Conservation (phyloP, 30 jellyfish, hydroid and myxozoan species). For the Euphysa ruthae region DNA sequence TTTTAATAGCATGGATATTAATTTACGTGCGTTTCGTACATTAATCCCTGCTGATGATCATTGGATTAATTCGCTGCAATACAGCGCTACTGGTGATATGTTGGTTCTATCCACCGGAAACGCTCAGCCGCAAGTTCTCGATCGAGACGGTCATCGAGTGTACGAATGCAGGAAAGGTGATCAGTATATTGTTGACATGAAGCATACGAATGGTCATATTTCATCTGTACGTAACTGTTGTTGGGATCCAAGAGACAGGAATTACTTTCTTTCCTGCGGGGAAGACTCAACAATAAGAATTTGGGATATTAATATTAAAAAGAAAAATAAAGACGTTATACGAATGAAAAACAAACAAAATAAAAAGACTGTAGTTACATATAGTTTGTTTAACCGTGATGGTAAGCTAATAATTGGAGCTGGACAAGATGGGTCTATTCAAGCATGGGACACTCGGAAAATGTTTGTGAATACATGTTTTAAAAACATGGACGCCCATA, state of each 20-base stretch:
- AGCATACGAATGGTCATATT: constrained; percentile 89
- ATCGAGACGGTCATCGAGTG: constrained; percentile 90
- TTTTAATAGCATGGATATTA: constrained; percentile 81
- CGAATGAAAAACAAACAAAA: constrained; percentile 64
- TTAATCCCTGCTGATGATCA: constrained; percentile 77
- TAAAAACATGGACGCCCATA: constrained; percentile 66
- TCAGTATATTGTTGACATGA: constrained; percentile 93
- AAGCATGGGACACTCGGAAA: constrained; percentile 92
- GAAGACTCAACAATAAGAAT: constrained; percentile 89
- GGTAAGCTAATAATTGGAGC: constrained; percentile 84
- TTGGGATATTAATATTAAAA: constrained; percentile 81
- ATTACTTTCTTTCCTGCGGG: constrained; percentile 58
- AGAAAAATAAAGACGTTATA: constrained; percentile 58
- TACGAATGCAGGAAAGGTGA: constrained; percentile 94
- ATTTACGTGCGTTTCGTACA: constrained; percentile 59
- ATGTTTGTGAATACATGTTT: constrained; percentile 80
- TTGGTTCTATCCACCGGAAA: constrained; percentile 67
- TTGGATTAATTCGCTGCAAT: constrained; percentile 57
- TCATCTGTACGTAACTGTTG: constrained; percentile 68
- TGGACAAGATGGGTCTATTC: constrained; percentile 93
- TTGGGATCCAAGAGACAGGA: constrained; percentile 81
- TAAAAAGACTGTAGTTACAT: constrained; percentile 70
- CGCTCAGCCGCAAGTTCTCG: constrained; percentile 87
- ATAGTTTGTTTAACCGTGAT: constrained; percentile 60
- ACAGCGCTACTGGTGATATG: constrained; percentile 85